Conservation (phyloP, 2,888 invertebrate species). For the Plemyria rubiginata region DNA sequence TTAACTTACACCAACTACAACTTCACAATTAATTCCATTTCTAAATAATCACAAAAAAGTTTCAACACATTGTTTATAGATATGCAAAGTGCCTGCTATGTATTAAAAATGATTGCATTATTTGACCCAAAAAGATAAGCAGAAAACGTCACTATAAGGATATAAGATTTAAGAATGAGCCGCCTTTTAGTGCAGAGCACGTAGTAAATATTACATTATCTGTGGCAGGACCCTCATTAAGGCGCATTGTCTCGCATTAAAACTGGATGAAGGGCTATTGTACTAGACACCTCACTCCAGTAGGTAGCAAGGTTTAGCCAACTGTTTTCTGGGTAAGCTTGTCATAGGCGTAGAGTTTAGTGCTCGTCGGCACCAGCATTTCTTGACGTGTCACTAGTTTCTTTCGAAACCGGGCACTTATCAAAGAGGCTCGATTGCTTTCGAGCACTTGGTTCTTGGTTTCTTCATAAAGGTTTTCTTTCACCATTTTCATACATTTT, state of each 20-base stretch:
- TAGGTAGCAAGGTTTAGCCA: conserved; percentile 19
- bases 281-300: conserved; percentile 29
- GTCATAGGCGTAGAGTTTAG: no score
- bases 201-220: conserved; percentile 26
- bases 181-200: conserved; percentile 35
- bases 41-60: background rate
- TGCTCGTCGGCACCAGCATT: no score
- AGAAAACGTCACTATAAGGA: conserved; percentile 51
- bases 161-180: conserved; percentile 46
- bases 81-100: conserved; percentile 1
- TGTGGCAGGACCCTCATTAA: conserved; percentile 51
- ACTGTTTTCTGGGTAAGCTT: conserved; percentile 1
- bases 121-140: conserved; percentile 45
- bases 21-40: no score
- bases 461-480: no score
- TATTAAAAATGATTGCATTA: conserved; percentile 31
- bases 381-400: no score
- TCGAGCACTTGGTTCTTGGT: no score
- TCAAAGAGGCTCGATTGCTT: no score
- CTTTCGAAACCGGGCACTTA: no score
- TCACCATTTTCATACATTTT: no score
- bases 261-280: conserved; percentile 43
- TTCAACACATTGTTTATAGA: background rate
- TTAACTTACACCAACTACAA: no score
- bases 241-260: conserved; percentile 53